Evolutionary conservation across 2,113 vertebrate species (phyloP).

Genomic region (Albula glossodonta): DNA sequence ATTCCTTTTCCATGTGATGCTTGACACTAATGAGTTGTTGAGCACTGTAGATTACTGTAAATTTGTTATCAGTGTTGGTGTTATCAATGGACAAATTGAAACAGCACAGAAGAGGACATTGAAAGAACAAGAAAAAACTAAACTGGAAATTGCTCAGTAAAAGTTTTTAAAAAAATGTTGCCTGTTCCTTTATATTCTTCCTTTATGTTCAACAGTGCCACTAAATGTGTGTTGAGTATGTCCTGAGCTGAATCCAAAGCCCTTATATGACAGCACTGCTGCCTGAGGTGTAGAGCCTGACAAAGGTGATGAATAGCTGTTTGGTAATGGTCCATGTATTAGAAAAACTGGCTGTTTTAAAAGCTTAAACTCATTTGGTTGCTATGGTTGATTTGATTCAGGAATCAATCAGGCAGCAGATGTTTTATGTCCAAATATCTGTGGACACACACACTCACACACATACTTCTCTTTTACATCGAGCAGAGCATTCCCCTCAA

Average conservation of each 20-base stretch:
- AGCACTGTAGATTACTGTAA: background rate
- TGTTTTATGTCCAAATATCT: conserved; percentile 60
- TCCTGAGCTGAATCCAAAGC: conserved; percentile 48
- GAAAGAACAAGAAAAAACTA: background rate
- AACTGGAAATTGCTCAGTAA: background rate
- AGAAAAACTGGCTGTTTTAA: conserved; percentile 57
- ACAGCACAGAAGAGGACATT: background rate
- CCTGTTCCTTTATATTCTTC: conserved; percentile 53
- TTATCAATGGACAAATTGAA: too few relatives aligned
- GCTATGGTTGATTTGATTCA: conserved; percentile 58
- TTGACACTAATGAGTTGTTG: too few relatives aligned
- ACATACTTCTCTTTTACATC: background rate
- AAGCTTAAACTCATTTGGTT: conserved; percentile 53
- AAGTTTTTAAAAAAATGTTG: background rate
- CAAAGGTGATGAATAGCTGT: conserved; percentile 59
- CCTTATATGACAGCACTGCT: conserved; percentile 47
- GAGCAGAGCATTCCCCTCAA: background rate
- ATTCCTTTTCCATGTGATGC: too few relatives aligned
- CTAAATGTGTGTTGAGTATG: conserved; percentile 58
- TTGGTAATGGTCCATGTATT: conserved; percentile 69
- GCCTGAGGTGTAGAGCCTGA: conserved; percentile 49
- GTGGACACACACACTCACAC: conserved; percentile 3
- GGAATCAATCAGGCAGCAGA: conserved; percentile 62
- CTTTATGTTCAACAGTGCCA: conserved; percentile 64
- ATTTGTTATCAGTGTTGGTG: background rate